Conservation (phyloP, 2,797 vertebrate species). For the Danio aesculapii region DNA sequence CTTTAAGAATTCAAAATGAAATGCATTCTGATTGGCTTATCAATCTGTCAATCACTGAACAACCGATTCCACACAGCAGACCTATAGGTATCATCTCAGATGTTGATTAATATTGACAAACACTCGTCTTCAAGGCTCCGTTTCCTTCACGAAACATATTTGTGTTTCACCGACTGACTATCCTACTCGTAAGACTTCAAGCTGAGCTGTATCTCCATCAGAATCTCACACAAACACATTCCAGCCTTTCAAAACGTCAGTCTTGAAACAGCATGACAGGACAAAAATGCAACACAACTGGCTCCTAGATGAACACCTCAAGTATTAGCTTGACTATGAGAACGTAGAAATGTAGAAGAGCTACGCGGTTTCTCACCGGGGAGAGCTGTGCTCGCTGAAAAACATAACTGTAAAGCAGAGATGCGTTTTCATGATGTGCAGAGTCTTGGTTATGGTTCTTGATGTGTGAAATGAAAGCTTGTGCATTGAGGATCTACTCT, state of each 20-base stretch:
- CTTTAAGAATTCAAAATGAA: neutral
- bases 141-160: neutral
- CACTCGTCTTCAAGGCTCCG: neutral
- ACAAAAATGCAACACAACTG: too few species aligned
- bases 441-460: neutral
- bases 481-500: slow-evolving; percentile 24
- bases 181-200: neutral
- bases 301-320: too few species aligned
- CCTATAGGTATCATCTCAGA: neutral
- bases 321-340: too few species aligned
- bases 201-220: neutral
- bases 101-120: neutral
- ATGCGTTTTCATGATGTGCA: neutral
- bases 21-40: slow-evolving; percentile 1
- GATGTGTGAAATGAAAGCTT: slow-evolving; percentile 18
- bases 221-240: neutral
- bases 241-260: neutral
- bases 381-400: neutral
- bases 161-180: too few species aligned
- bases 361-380: too few species aligned
- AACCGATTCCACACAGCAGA: neutral
- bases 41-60: slow-evolving; percentile 4
- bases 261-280: neutral
- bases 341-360: too few species aligned
- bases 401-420: neutral